Evolutionary conservation across 2,113 vertebrate genomes (phyloP).

Genomic region (Hippolais icterina): DNA sequence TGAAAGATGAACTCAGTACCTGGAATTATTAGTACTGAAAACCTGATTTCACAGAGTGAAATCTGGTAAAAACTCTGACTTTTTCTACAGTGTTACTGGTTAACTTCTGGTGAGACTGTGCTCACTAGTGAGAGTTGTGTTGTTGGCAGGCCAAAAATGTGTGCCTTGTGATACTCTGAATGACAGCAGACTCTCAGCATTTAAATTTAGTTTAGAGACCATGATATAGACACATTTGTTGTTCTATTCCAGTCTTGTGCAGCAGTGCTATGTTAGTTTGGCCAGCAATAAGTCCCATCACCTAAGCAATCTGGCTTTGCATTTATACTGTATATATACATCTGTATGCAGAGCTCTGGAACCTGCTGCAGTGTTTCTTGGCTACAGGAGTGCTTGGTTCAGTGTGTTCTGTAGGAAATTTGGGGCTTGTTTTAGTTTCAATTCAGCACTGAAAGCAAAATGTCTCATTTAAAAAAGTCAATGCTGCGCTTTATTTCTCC

Average conservation of each 20-base stretch:
- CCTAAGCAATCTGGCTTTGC: not conserved
- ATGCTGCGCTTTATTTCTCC: not conserved
- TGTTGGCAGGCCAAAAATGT: not conserved
- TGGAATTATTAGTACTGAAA: not conserved
- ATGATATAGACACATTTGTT: not conserved
- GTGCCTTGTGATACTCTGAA: not conserved
- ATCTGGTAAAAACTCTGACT: not conserved
- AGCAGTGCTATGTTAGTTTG: not conserved
- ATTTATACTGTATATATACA: rapidly evolving
- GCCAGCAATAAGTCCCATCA: not conserved
- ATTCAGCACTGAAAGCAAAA: not conserved
- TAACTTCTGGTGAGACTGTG: not conserved
- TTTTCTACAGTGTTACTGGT: not conserved
- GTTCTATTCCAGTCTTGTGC: not conserved
- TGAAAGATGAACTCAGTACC: rapidly evolving
- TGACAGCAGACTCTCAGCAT: not conserved
- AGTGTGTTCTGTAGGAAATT: not conserved
- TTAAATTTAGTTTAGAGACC: not conserved
- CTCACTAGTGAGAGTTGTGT: not conserved
- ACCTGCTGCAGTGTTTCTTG: not conserved
- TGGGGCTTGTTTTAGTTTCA: not conserved
- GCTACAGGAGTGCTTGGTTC: not conserved
- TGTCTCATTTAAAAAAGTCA: not conserved
- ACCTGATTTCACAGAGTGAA: not conserved
- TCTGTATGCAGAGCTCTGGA: not conserved